Base-by-base conservation (phyloP, 2,888 invertebrate species). In the Eupithecia pulchellata region DNA sequence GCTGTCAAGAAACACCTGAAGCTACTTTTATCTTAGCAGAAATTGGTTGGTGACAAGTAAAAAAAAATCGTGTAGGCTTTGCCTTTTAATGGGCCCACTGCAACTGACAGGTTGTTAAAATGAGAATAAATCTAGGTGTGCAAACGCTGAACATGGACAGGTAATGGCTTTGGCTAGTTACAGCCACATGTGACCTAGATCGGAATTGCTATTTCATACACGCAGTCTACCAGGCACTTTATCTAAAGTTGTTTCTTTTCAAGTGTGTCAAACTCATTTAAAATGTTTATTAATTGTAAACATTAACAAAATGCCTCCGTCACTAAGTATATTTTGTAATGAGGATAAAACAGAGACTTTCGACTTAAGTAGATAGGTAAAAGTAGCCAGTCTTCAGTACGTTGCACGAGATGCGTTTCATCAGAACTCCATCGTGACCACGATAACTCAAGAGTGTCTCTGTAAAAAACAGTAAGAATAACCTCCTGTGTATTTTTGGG, bases 231-330 rank as follows among this genome's bases (percentile, higher is more conserved):
- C 81, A 78, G 79, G 77, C 77, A 78, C 80, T 78, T 84, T 84
- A 84, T 82, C 79, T 82, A 82, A 87, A 90, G 90, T 81, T 72
- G 90, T 91, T 89, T 85, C 72, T 83, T 88, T 90, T 87, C 86
- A 76, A 73, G 67, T 91, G 87, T 92, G 92, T 93, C 92, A 81
- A 84, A 89, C 79, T 85, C 52, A 78, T 83, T 84, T 84, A 82
- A 78, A 78, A 81, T 69, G 68, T 73, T 71, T 62, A 68, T 64
- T 52, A 52, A 63, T 29, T 20, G 20, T 69, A 55, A 65, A 68
- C 39, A 42, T 55, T 68, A 64, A 64, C 17, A 61, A 36, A 36
- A 34, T 30, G 5, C 34, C 52, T 25, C 34, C 20, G 25, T 25
- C 4, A 20, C 42, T 25, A 0, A 34, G 34, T 55, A 27, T 34